Base-by-base conservation (phyloP, 2,888 invertebrate species). In the Nephrotoma flavescens region DNA sequence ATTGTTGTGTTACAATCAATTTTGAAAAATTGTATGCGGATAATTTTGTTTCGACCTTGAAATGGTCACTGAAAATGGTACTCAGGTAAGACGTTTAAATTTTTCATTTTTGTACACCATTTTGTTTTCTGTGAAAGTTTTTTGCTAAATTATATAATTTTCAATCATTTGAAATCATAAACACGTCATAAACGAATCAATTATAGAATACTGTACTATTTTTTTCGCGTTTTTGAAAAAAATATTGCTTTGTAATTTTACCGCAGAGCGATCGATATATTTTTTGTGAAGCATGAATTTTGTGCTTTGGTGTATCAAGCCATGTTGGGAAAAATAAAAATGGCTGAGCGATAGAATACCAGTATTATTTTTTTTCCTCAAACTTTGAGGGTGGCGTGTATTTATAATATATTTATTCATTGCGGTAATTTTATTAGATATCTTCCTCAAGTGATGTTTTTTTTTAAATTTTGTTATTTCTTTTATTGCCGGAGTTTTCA, bases 21-120 rank as follows among this genome's bases (percentile, higher is more conserved):
- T 71, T 71, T 71, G 31, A 31, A 71, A 71, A 71, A 71, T 45
- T 85, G 19, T 85, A 85, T 85, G 85, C 85, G 85, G 85, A 85
- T 85, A 44, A 44, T 44, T 42, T 85, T 45, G 11, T 44, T 42
- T 87, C 88, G 88, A 88, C 88, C 88, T 88, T 87, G 90, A 91
- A 89, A 92, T 92, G 92, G 92, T 92, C 88, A 92, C 92, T 87
- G 92, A 92, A 90, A 92, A 91, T 89, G 92, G 92, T 90, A 89
- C 90, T 87, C 92, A 92, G 92, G 92, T 92, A 92, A 71, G 41
- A 41, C 52, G 84, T 31, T 19, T 4, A 6, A 11, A 42, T 45
- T 83, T 47, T 86, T 86, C 71, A 31, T 31, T 71, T 71, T 71
- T 31, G 9, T 71, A 11, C 83, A 41, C 83, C 19, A 44, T 86